A percentile compares a stretch with the other conserved stretches of the same genome.
phyloP scores from a whole-genome alignment of 2,113 vertebrate genomes.

The Egretta garzetta region DNA sequence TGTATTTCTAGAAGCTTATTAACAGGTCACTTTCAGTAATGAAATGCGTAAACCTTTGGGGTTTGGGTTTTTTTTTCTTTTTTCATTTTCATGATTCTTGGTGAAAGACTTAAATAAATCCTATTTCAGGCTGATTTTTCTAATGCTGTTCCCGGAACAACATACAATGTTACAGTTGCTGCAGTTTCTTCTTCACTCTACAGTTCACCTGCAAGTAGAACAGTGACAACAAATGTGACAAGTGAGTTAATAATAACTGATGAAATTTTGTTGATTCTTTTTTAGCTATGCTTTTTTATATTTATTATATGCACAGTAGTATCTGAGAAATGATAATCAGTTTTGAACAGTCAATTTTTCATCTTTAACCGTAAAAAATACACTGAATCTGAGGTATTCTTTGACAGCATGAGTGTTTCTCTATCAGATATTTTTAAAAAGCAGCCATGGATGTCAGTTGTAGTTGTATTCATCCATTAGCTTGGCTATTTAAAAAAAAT shows the following conservation, averaged over 20 bases:
- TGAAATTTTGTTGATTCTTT: background rate
- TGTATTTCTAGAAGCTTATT: background rate
- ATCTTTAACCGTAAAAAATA: background rate
- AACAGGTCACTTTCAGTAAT: background rate
- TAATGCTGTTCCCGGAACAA: conserved; percentile 77
- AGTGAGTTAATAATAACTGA: conserved; percentile 77
- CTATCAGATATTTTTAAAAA: background rate
- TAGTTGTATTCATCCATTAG: background rate
- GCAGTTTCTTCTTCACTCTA: conserved; percentile 84
- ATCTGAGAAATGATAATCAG: background rate
- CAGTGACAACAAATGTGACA: conserved; percentile 82
- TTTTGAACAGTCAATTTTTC: background rate
- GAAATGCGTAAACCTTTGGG: background rate
- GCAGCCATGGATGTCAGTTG: background rate
- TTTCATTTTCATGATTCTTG: background rate
- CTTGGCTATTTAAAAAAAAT: background rate
- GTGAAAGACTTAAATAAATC: background rate
- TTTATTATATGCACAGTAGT: background rate
- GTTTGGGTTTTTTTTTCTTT: background rate
- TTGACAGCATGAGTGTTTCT: background rate
- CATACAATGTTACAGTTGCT: conserved; percentile 81
- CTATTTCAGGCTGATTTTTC: conserved; percentile 82
- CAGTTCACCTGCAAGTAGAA: conserved; percentile 87
- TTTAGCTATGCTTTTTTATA: background rate
- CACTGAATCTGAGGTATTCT: background rate